Evolutionary conservation across 2,888 invertebrate species (phyloP).

Genomic region (Stictocephala bisonia): DNA sequence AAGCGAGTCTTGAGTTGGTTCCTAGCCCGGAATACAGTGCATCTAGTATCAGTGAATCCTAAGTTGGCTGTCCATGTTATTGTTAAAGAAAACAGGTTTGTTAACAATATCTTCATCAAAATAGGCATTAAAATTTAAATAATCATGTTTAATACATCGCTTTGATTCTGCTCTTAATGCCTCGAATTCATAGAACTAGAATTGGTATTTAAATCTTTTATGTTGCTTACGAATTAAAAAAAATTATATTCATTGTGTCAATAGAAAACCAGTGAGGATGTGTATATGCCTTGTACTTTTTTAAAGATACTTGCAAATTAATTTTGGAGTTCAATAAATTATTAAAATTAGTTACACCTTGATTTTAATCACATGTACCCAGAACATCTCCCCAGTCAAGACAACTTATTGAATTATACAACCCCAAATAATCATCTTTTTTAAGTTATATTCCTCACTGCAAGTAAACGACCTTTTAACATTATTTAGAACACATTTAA

Average conservation of each 20-base stretch:
- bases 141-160: background rate
- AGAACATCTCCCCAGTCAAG: background rate
- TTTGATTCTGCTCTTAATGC: background rate
- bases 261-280: background rate
- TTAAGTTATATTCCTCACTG: no score
- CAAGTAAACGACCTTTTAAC: no score
- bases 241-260: background rate
- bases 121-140: background rate
- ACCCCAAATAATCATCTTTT: background rate
- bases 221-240: background rate
- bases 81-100: no score
- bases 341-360: background rate
- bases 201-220: background rate
- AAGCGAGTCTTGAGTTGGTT: no score
- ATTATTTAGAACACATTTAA: no score
- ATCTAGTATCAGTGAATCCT: no score
- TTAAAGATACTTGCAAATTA: background rate
- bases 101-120: background rate
- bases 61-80: no score
- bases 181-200: background rate
- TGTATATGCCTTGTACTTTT: background rate
- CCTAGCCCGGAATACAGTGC: no score
- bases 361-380: background rate
- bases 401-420: background rate
- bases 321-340: background rate